Base-by-base conservation (phyloP, 2,797 vertebrate species). In the Cygnus olor region DNA sequence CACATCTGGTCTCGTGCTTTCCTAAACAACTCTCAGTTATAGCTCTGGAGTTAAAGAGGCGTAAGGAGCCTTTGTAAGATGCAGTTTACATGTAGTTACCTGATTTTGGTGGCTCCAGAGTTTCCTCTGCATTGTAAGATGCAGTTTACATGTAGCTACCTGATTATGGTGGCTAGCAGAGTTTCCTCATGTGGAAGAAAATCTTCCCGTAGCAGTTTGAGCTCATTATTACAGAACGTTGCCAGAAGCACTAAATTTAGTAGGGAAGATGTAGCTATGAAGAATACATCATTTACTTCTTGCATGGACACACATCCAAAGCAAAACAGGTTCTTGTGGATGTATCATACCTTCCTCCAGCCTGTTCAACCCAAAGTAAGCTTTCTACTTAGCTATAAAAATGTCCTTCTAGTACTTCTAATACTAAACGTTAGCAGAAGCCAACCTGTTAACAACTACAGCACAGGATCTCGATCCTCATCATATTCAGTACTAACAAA, bases 11-110 rank as follows among this genome's bases (percentile, higher is more conserved):
- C 20, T 49, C 30, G 19, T 10, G 44, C 11, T 56, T 85, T 80
- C 47, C 32, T 56, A 80, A 80, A 88, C 0, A 0, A 78, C 12
- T 8, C 6, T 4, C 53, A 51, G 13, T 36, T 85, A n/a, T 9
- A 68, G 1, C 44, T 73, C 58, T n/a, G 54, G n/a, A 88, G 28
- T 40, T 66, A 84, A 60, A 63, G 0, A 0, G 10, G 38, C 9
- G 4, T 13, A 84, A 60, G 13, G 13, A 57, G 5, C 5, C 53
- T 71, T 78, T 1, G 0, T 18, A 81, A 74, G 11, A 30, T 32
- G 14, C 5, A 49, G 20, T 44, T 70, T 28, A 30, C 13, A 16
- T 32, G 21, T 25, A 84, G 8, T 24, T 74, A 56, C 17, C 11
- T 44, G 42, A 47, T 85, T 77, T 47, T 53, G 44, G 51, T 70